Percentiles rank a stretch among this genome's conserved stretches.
These are phyloP conservation scores for Camponotus fellah DNA, from an alignment of 2,888 invertebrate species.

Conservation along the genomic window DNA sequence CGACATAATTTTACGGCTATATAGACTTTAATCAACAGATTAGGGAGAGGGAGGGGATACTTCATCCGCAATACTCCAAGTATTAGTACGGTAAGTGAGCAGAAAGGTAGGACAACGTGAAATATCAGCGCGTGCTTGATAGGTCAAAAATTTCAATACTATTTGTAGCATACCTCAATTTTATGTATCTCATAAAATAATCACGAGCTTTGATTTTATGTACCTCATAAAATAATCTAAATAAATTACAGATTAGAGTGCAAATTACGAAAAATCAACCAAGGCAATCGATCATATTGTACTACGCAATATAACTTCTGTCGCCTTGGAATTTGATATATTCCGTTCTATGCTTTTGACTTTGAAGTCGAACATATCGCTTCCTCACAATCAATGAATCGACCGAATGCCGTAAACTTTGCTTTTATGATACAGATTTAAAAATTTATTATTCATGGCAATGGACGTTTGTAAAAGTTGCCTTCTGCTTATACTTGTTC, in stretches of 20 bases:
- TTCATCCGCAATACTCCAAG: background rate
- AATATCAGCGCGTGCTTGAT: background rate
- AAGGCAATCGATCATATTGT: constrained; percentile 28
- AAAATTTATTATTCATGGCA: background rate
- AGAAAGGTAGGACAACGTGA: background rate
- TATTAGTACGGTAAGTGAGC: background rate
- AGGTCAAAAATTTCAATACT: background rate
- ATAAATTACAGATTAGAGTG: constrained; percentile 13
- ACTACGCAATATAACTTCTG: constrained; percentile 36
- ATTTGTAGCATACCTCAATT: background rate
- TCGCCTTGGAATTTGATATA: constrained; percentile 10
- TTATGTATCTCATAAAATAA: constrained; percentile 8
- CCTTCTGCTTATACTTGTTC: background rate
- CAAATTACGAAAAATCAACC: background rate
- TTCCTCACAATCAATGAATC: background rate
- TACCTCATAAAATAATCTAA: background rate
- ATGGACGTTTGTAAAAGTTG: background rate
- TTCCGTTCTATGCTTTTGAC: background rate
- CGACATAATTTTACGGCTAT: background rate
- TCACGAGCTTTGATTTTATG: background rate
- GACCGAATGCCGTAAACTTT: background rate
- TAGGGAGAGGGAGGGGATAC: background rate
- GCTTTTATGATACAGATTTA: background rate
- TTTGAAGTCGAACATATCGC: background rate
- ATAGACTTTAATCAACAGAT: background rate